phyloP scores from a whole-genome alignment of 1,140 invertebrate species.

The Geopemphigus sp. region DNA sequence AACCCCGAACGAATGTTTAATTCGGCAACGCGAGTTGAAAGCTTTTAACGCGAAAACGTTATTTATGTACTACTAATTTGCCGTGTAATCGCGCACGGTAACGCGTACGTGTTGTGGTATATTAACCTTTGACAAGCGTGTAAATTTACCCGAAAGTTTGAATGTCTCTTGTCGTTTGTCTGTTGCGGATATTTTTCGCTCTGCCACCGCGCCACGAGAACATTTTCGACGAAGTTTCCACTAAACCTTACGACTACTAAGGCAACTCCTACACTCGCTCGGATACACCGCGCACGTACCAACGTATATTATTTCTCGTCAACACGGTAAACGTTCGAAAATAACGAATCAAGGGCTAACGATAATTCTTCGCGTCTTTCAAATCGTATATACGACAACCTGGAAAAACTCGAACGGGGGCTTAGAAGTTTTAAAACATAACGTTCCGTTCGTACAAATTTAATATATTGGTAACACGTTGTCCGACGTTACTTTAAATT shows the following conservation, averaged over 20 bases:
- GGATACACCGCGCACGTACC: no score
- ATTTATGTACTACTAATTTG: conserved; percentile 12
- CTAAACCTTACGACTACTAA: neutral
- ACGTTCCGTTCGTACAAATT: no score
- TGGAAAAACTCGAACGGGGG: no score
- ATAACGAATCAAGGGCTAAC: no score
- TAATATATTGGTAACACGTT: no score
- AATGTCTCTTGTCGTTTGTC: conserved; percentile 11
- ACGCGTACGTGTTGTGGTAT: neutral
- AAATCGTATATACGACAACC: no score
- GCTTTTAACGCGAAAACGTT: neutral
- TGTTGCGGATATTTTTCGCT: neutral
- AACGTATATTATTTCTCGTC: no score
- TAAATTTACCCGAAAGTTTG: conserved; percentile 24
- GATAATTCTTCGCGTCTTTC: no score
- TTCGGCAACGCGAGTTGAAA: neutral
- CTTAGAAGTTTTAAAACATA: no score
- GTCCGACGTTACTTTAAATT: no score
- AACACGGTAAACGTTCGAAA: no score
- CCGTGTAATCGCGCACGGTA: conserved; percentile 3
- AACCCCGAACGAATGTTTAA: neutral
- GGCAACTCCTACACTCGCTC: neutral
- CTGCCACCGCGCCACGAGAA: neutral
- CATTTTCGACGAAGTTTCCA: neutral
- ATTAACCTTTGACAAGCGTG: conserved; percentile 17